Conservation (phyloP, 1,140 invertebrate genomes). For the Aradophagus sp. region DNA sequence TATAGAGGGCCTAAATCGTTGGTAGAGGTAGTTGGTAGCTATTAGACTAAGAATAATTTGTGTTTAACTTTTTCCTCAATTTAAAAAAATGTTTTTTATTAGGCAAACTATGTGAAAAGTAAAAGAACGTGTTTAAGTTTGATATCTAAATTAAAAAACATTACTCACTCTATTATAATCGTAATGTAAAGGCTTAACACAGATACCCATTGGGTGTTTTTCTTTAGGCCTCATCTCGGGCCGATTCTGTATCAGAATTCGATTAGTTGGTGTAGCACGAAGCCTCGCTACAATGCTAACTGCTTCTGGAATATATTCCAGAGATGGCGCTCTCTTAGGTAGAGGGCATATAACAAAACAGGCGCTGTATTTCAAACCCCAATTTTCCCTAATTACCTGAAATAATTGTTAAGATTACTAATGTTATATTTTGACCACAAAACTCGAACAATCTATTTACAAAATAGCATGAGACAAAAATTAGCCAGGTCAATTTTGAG, state of each 20-base stretch:
- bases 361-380: constrained; percentile 94
- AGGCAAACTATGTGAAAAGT: background rate
- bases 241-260: constrained; percentile 76
- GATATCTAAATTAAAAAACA: background rate
- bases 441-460: too few relatives aligned
- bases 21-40: too few relatives aligned
- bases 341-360: constrained; percentile 90
- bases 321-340: constrained; percentile 71
- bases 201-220: constrained; percentile 82
- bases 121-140: background rate
- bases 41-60: too few relatives aligned
- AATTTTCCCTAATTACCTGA: constrained; percentile 91
- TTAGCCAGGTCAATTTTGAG: too few relatives aligned
- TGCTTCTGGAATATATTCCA: constrained; percentile 73
- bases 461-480: too few relatives aligned
- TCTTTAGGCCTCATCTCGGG: constrained; percentile 72
- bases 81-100: too few relatives aligned
- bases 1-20: too few relatives aligned
- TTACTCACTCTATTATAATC: constrained; percentile 83
- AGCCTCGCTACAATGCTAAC: constrained; percentile 80
- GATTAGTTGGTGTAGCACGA: constrained; percentile 78
- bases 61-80: too few relatives aligned
- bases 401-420: constrained; percentile 22
- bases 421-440: too few relatives aligned
- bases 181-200: constrained; percentile 95